Evolutionary conservation across 2,888 invertebrate species (phyloP).

Genomic region (Agriopis leucophaearia): DNA sequence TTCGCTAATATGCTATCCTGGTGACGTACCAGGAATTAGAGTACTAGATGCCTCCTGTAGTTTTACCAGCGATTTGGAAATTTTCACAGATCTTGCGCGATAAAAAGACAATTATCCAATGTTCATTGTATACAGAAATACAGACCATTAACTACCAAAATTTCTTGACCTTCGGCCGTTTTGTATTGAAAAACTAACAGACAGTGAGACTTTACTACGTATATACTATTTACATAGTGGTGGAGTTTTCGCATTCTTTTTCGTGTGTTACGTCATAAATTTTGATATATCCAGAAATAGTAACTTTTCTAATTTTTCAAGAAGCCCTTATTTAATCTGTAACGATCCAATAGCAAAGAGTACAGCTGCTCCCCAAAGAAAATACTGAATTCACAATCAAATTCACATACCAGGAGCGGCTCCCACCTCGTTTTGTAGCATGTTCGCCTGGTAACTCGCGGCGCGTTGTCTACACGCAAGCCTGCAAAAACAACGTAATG

Average conservation of each 20-base stretch:
- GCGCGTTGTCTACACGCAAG: constrained; percentile 78
- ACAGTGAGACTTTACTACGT: background rate
- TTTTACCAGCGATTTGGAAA: no score
- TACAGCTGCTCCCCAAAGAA: constrained; percentile 17
- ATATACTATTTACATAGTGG: no score
- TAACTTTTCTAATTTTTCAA: background rate
- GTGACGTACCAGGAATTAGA: background rate
- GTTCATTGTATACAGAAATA: no score
- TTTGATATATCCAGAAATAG: background rate
- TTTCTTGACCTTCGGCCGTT: background rate
- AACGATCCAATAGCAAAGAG: constrained; percentile 9
- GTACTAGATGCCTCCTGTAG: no score
- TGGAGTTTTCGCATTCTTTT: background rate
- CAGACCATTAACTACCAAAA: no score
- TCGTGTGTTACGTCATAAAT: constrained; percentile 2
- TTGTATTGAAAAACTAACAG: background rate
- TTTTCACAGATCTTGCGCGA: no score
- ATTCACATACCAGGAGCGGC: constrained; percentile 44
- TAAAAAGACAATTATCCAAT: no score
- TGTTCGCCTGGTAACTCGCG: constrained; percentile 77
- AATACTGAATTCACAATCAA: constrained; percentile 22
- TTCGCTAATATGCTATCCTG: background rate
- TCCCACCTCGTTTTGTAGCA: constrained; percentile 75
- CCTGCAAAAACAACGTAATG: constrained; percentile 66
- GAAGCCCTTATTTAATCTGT: constrained; percentile 5